These are phyloP conservation scores for Holothuria glaberrima DNA, from an alignment of 35 echinoderm and acorn worm species.

Conservation along the genomic window DNA sequence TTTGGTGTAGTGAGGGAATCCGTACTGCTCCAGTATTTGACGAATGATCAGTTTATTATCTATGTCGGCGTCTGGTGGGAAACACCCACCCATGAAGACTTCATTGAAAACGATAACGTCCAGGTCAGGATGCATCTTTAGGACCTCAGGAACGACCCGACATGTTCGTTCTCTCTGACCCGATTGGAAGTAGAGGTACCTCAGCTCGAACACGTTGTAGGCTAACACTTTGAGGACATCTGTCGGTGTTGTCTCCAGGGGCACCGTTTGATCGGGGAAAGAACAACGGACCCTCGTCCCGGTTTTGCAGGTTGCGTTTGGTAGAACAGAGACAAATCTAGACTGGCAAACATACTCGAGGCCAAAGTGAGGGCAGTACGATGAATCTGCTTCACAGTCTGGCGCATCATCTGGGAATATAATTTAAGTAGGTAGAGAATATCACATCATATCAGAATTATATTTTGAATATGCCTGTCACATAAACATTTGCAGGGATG, in stretches of 20 bases:
- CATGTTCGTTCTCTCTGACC: conserved; percentile 75
- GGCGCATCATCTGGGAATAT: conserved; percentile 13
- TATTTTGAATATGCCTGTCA: too few species aligned
- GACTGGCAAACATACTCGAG: conserved; percentile 53
- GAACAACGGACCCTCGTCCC: conserved; percentile 50
- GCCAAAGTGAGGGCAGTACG: conserved; percentile 51
- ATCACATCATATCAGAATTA: too few species aligned
- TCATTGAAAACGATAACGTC: conserved; percentile 84
- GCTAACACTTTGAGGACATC: conserved; percentile 43
- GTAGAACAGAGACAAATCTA: background rate
- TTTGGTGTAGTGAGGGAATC: conserved; percentile 52
- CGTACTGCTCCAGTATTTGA: conserved; percentile 60
- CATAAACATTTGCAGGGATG: too few species aligned
- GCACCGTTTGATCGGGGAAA: conserved; percentile 32
- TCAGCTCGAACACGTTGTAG: conserved; percentile 64
- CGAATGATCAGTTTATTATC: conserved; percentile 19
- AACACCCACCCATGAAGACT: conserved; percentile 69
- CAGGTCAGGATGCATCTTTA: conserved; percentile 42
- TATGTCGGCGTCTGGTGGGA: conserved; percentile 23
- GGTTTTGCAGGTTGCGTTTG: conserved; percentile 44
- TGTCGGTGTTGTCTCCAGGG: conserved; percentile 24
- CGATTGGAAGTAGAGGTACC: conserved; percentile 50
- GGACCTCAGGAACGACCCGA: conserved; percentile 41
- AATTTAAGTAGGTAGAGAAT: background rate
- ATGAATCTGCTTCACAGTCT: conserved; percentile 50